Conservation (phyloP, 2,113 vertebrate species). For the Lycaon pictus region DNA sequence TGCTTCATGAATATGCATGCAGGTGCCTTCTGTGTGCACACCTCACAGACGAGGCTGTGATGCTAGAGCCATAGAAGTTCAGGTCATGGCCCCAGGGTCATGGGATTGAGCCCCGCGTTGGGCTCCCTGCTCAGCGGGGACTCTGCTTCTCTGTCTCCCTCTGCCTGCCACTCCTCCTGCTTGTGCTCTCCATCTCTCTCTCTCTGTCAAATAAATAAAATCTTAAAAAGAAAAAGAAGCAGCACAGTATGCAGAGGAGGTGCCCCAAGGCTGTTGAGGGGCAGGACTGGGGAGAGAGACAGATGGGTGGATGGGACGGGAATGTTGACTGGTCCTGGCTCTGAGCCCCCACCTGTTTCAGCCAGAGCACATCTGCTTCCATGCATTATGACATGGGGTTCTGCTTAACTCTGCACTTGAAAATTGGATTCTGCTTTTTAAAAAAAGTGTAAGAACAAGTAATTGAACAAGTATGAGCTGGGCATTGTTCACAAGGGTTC, state of each 20-base stretch:
- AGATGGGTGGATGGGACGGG: neutral
- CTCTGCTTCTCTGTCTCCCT: too few relatives aligned
- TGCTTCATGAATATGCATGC: neutral
- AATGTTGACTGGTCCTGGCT: neutral
- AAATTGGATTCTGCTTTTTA: neutral
- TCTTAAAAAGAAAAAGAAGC: too few relatives aligned
- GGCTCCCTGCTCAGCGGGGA: too few relatives aligned
- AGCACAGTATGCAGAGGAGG: neutral
- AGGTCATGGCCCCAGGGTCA: too few relatives aligned
- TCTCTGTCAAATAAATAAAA: too few relatives aligned
- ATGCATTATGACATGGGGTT: neutral
- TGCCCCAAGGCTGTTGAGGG: neutral
- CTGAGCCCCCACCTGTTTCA: neutral
- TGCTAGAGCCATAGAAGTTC: neutral
- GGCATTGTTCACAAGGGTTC: neutral
- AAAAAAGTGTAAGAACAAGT: neutral
- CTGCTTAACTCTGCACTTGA: neutral
- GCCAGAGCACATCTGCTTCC: conserved; percentile 28
- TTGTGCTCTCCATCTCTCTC: too few relatives aligned
- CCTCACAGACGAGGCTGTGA: neutral
- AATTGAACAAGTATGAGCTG: neutral
- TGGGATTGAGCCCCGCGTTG: too few relatives aligned
- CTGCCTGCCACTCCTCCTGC: too few relatives aligned
- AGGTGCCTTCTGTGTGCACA: neutral
- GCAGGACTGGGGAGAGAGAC: neutral